Conservation (phyloP, 2,113 vertebrate genomes). For the Microtus montanus region DNA sequence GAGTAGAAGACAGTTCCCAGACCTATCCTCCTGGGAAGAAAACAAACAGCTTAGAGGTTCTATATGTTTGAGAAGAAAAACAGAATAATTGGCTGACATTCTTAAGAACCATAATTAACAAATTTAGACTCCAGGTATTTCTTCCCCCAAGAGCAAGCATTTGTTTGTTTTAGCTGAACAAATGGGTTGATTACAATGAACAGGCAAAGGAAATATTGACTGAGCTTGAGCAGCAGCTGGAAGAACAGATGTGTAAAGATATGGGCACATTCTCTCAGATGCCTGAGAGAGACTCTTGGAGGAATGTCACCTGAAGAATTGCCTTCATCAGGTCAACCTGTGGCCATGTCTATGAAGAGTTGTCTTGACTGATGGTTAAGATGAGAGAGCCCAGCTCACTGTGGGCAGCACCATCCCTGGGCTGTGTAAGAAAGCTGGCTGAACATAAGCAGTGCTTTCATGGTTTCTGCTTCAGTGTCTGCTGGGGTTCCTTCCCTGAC, state of each 20-base stretch:
- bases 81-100: conserved; percentile 42
- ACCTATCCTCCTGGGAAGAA: neutral
- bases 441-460: neutral
- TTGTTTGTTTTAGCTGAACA: conserved; percentile 61
- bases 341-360: neutral
- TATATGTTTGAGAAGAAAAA: conserved; percentile 22
- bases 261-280: neutral
- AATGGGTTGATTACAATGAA: conserved; percentile 65
- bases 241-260: conserved; percentile 24
- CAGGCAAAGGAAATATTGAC: conserved; percentile 35
- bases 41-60: conserved; percentile 31
- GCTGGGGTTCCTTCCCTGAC: neutral
- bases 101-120: conserved; percentile 57
- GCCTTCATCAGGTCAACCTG: neutral
- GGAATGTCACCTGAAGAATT: neutral
- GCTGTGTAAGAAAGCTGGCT: neutral
- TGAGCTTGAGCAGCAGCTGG: conserved; percentile 52
- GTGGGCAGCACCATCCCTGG: neutral
- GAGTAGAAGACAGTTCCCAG: neutral
- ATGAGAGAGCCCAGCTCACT: neutral
- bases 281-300: neutral
- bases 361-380: too few species aligned
- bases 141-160: conserved; percentile 39
- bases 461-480: neutral
- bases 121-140: conserved; percentile 65